A percentile compares a stretch with the other conserved stretches of the same genome.
Conservation (phyloP, 2,113 vertebrate species). For the Thalassoma bifasciatum region DNA sequence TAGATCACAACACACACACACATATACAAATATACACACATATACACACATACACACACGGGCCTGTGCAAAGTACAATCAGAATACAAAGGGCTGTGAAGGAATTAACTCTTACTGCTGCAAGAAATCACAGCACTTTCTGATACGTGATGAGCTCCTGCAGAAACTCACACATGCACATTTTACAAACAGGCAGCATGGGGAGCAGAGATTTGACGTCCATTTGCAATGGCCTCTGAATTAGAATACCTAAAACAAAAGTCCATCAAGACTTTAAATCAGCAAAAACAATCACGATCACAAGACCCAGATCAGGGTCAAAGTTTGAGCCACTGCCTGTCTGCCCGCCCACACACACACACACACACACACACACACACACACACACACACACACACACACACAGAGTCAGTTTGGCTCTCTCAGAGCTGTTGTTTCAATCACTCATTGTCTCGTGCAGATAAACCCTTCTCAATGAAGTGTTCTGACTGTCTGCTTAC, state of each 20-base stretch:
- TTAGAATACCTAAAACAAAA: too few relatives aligned
- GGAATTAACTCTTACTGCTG: not conserved
- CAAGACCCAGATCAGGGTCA: slow-evolving; percentile 10
- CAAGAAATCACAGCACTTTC: not conserved
- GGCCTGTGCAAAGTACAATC: not conserved
- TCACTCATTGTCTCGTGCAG: not conserved
- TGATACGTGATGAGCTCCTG: not conserved
- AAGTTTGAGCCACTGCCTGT: slow-evolving; percentile 13
- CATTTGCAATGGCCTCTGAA: too few relatives aligned
- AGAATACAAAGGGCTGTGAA: not conserved
- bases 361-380: not conserved
- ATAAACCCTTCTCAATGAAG: too few relatives aligned
- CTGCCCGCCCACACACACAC: not conserved
- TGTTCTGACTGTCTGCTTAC: not conserved
- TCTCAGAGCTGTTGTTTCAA: not conserved
- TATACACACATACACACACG: too few relatives aligned
- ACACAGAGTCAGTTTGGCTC: slow-evolving; percentile 3
- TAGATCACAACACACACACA: not conserved
- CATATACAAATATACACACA: not conserved
- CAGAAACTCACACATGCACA: too few relatives aligned
- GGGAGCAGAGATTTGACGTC: too few relatives aligned
- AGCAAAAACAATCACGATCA: not conserved
- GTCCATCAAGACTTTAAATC: slow-evolving; percentile 3
- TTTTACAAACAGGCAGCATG: too few relatives aligned
- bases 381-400: slow-evolving; percentile 1